Conservation (phyloP, 2,113 vertebrate species). For the Malurus alboscapulatus region DNA sequence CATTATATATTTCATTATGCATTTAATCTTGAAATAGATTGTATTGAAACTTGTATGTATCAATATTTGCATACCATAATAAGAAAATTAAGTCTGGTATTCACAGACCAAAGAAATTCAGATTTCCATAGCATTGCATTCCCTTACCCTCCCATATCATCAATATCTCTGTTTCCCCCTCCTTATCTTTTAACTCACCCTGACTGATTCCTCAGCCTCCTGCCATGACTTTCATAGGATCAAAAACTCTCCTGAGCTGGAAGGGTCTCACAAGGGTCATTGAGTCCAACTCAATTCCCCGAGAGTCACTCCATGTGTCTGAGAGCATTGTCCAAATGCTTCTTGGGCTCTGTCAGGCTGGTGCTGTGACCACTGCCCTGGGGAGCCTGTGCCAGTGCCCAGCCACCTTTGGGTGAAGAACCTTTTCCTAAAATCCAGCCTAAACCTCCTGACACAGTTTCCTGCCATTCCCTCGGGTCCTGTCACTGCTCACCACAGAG, state of each 20-base stretch:
- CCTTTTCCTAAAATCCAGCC: not conserved
- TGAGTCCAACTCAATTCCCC: fast-evolving
- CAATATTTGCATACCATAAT: not conserved
- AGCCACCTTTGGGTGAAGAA: not conserved
- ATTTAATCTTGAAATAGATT: not conserved
- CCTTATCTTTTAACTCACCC: not conserved
- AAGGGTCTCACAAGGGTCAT: not conserved
- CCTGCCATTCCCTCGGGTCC: fast-evolving
- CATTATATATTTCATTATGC: not conserved
- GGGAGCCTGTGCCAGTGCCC: not conserved
- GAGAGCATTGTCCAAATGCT: fast-evolving
- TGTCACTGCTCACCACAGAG: not conserved
- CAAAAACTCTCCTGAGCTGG: not conserved
- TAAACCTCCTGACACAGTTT: not conserved
- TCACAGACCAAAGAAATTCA: not conserved
- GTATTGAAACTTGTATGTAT: not conserved
- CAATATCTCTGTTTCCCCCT: not conserved
- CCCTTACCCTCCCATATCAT: not conserved
- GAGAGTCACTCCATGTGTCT: fast-evolving
- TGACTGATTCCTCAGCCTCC: not conserved
- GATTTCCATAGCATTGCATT: not conserved
- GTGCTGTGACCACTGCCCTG: not conserved
- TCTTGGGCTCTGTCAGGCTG: not conserved
- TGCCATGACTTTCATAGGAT: not conserved
- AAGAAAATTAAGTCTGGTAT: not conserved